Percentiles rank a stretch among this genome's conserved stretches.
Conservation (phyloP, 2,888 invertebrate species). For the Scelioninae gen. 2 region DNA sequence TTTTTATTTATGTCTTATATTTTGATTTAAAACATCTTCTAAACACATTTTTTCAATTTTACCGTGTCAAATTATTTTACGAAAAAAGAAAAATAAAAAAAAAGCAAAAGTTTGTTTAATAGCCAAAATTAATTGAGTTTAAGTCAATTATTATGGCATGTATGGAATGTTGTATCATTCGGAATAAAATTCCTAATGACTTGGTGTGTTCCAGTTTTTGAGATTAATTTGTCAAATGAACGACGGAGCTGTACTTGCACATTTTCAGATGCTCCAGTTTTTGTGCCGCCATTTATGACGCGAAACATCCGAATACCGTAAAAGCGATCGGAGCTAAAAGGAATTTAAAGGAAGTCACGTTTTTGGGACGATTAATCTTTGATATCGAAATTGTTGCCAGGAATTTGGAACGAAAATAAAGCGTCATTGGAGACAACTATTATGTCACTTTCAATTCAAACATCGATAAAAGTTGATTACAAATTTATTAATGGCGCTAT, state of each 20-base stretch:
- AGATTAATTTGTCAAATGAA: conserved; percentile 2
- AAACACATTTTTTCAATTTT: no score
- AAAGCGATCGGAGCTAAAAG: conserved; percentile 11
- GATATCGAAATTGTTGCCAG: conserved; percentile 44
- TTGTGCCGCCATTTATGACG: conserved; percentile 13
- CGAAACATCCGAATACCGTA: conserved; percentile 29
- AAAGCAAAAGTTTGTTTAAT: no score
- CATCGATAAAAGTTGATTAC: no score
- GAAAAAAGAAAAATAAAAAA: no score
- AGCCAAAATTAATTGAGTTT: no score
- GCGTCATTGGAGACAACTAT: conserved; percentile 13
- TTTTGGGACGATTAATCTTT: conserved; percentile 44
- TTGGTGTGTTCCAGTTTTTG: not conserved
- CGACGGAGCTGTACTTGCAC: not conserved
- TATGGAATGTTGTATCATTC: no score
- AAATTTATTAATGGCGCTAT: no score
- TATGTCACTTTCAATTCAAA: conserved; percentile 6
- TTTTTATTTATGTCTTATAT: no score
- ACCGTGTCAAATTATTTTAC: no score
- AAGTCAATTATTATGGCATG: no score
- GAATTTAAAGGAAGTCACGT: conserved; percentile 53
- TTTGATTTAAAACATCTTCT: no score
- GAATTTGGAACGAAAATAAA: conserved; percentile 35
- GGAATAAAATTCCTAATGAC: not conserved
- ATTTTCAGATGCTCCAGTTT: conserved; percentile 8